phyloP scores from a whole-genome alignment of 2,888 invertebrate species.

The Leptopilina myrica region DNA sequence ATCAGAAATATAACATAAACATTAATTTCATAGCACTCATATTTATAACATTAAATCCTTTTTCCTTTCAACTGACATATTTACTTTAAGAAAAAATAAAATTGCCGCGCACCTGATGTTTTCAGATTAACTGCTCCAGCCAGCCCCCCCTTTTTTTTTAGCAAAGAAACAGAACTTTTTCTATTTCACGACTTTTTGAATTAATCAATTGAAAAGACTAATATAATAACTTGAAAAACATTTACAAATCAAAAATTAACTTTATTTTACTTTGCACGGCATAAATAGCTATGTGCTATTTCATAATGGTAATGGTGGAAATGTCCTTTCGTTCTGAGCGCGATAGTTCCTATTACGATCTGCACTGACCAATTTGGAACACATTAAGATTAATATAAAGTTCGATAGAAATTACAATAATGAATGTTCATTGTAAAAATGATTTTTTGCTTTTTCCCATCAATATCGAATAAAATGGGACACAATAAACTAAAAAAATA shows the following conservation, averaged over 20 bases:
- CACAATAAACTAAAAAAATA: neutral
- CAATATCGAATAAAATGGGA: neutral
- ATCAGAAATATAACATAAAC: no score
- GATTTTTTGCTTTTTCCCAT: neutral
- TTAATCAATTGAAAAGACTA: neutral
- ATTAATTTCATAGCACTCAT: no score
- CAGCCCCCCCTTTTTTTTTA: conserved; percentile 13
- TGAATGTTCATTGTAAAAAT: neutral
- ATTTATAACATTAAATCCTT: neutral
- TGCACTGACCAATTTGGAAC: conserved; percentile 7
- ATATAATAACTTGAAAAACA: neutral
- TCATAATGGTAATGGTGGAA: conserved; percentile 24
- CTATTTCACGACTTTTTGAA: neutral
- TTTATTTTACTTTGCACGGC: conserved; percentile 13
- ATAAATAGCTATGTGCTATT: conserved; percentile 31
- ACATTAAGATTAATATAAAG: neutral
- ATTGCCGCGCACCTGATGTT: conserved; percentile 28
- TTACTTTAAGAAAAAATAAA: neutral
- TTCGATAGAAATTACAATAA: neutral
- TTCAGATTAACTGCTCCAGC: neutral
- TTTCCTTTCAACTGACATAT: conserved; percentile 1
- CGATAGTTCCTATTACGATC: conserved; percentile 7
- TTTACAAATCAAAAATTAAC: neutral
- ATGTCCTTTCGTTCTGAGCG: conserved; percentile 35
- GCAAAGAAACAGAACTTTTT: conserved; percentile 8